These are phyloP conservation scores for Oxycera nigricornis DNA, from an alignment of 2,888 invertebrate species.

Conservation along the genomic window DNA sequence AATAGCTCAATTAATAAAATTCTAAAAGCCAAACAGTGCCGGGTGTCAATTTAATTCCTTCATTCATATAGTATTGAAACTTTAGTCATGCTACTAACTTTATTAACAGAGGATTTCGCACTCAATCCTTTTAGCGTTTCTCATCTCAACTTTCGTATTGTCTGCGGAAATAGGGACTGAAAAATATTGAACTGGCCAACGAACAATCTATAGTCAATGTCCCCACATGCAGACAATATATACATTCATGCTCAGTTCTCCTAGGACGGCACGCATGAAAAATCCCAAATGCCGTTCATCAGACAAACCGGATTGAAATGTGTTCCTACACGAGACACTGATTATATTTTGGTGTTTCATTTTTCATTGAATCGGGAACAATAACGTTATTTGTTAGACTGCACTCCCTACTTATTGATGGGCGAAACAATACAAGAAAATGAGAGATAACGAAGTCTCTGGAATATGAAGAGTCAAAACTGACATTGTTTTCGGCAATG, in stretches of 20 bases:
- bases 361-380: not conserved
- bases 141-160: slow-evolving; percentile 25
- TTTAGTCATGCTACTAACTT: not conserved
- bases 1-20: slow-evolving; percentile 43
- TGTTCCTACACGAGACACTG: slow-evolving; percentile 39
- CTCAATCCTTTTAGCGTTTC: not conserved
- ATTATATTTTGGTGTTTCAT: slow-evolving; percentile 24
- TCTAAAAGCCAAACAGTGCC: slow-evolving; percentile 32
- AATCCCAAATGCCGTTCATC: slow-evolving; percentile 33
- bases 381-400: slow-evolving; percentile 4
- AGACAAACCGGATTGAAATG: slow-evolving; percentile 43
- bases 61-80: slow-evolving; percentile 23
- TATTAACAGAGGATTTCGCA: slow-evolving; percentile 5
- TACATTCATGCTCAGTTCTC: not conserved
- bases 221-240: not conserved
- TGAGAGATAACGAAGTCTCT: slow-evolving; percentile 22
- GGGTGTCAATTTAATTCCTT: slow-evolving; percentile 40
- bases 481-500: no score
- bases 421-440: slow-evolving; percentile 18
- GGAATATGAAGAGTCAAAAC: no score
- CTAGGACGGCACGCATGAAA: slow-evolving; percentile 40
- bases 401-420: slow-evolving; percentile 5
- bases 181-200: slow-evolving; percentile 10
- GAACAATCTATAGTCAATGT: not conserved
- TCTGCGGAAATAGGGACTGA: slow-evolving; percentile 15